phyloP scores from a whole-genome alignment of 2,888 invertebrate species.

The Teinopalpus imperialis region DNA sequence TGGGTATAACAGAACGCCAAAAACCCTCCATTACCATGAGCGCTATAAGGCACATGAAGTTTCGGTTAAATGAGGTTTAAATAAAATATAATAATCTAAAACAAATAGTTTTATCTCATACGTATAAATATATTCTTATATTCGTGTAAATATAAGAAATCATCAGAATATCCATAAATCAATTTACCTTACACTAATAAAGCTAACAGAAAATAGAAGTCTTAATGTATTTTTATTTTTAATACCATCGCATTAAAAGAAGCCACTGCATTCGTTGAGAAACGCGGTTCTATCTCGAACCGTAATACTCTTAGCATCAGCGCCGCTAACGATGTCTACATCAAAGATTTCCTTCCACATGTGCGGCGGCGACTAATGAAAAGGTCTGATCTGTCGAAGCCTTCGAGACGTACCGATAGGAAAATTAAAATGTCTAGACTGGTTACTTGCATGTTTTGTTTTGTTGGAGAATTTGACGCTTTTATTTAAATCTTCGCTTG shows the following conservation, averaged over 20 bases:
- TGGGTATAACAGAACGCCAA: too few relatives aligned
- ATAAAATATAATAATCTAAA: too few relatives aligned
- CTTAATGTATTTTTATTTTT: too few relatives aligned
- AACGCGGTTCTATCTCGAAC: constrained; percentile 33
- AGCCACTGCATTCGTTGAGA: constrained; percentile 35
- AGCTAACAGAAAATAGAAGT: not conserved
- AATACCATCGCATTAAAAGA: constrained; percentile 22
- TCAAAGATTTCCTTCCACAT: constrained; percentile 71
- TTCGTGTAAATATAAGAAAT: too few relatives aligned
- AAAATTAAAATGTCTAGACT: constrained; percentile 81
- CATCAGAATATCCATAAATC: not conserved
- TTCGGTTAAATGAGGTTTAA: too few relatives aligned
- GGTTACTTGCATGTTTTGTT: constrained; percentile 57
- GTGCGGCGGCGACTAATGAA: constrained; percentile 66
- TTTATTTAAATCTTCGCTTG: constrained; percentile 3
- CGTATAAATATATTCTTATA: too few relatives aligned
- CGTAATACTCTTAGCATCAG: constrained; percentile 57
- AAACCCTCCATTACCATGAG: too few relatives aligned
- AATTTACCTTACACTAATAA: too few relatives aligned
- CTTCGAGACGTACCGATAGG: constrained; percentile 66
- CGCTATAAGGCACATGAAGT: too few relatives aligned
- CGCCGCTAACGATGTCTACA: constrained; percentile 65
- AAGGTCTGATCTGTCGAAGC: constrained; percentile 66
- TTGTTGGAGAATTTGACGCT: constrained; percentile 45
- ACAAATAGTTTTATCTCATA: too few relatives aligned